Conservation (phyloP, 2,797 vertebrate species). For the Oreochromis grahami region DNA sequence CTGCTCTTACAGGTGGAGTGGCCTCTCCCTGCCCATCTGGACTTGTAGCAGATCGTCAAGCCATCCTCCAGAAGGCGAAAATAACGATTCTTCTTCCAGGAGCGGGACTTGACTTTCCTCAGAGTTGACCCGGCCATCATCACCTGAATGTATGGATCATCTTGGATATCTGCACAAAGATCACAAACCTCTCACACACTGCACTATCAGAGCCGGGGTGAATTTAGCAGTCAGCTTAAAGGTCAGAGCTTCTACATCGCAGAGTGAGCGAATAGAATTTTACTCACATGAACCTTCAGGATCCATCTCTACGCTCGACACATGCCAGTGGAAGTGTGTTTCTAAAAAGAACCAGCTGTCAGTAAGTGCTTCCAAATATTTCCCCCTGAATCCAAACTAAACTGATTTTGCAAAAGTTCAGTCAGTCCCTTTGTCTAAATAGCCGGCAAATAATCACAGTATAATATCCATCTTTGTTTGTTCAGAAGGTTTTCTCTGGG, state of each 20-base stretch:
- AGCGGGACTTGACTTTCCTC: constrained; percentile 90
- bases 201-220: neutral
- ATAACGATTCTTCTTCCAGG: constrained; percentile 88
- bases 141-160: constrained; percentile 77
- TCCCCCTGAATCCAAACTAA: neutral
- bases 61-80: constrained; percentile 90
- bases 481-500: neutral
- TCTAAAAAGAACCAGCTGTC: constrained; percentile 26
- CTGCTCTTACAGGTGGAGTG: constrained; percentile 88
- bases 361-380: neutral
- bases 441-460: neutral
- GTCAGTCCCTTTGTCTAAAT: neutral
- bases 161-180: constrained; percentile 72
- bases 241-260: neutral
- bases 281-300: constrained; percentile 59
- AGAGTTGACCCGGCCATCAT: constrained; percentile 87
- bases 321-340: constrained; percentile 39
- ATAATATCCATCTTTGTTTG: neutral
- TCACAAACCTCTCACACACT: neutral
- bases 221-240: neutral
- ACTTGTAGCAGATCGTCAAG: constrained; percentile 92
- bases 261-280: neutral
- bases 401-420: neutral
- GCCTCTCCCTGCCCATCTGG: constrained; percentile 81
- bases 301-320: constrained; percentile 54